Conservation (phyloP, 2,797 vertebrate species). For the Notoglanidium macrostoma region DNA sequence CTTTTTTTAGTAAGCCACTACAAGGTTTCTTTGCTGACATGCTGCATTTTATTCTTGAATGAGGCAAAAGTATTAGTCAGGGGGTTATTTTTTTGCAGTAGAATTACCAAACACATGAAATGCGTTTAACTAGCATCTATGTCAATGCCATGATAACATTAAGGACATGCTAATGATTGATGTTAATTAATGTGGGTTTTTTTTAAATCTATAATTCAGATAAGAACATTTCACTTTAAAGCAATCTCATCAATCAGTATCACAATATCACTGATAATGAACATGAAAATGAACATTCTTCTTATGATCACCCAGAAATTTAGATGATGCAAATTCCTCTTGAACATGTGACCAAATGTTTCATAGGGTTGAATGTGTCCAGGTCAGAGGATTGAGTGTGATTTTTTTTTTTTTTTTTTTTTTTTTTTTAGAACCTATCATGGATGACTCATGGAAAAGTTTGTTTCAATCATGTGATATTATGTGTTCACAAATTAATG, state of each 20-base stretch:
- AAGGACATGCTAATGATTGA: background rate
- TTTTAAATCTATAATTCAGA: background rate
- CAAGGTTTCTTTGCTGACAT: background rate
- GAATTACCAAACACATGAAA: background rate
- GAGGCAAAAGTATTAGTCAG: background rate
- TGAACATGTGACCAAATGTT: slow-evolving; percentile 11
- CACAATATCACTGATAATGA: background rate
- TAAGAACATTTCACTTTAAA: background rate
- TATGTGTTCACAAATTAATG: background rate
- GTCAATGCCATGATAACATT: background rate
- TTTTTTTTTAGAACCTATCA: background rate
- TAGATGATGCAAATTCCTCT: background rate
- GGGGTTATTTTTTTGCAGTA: background rate
- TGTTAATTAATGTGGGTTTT: background rate
- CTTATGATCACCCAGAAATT: background rate
- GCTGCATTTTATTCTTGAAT: background rate
- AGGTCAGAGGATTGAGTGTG: background rate
- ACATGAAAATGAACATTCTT: background rate
- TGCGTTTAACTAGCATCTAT: background rate
- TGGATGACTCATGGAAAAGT: background rate
- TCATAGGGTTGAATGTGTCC: background rate
- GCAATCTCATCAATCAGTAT: background rate
- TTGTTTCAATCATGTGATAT: background rate
- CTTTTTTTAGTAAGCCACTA: background rate
- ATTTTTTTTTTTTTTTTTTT: too few relatives aligned